These are phyloP conservation scores for Steinernema feltiae DNA, from an alignment of 1,140 invertebrate species.

Conservation along the genomic window DNA sequence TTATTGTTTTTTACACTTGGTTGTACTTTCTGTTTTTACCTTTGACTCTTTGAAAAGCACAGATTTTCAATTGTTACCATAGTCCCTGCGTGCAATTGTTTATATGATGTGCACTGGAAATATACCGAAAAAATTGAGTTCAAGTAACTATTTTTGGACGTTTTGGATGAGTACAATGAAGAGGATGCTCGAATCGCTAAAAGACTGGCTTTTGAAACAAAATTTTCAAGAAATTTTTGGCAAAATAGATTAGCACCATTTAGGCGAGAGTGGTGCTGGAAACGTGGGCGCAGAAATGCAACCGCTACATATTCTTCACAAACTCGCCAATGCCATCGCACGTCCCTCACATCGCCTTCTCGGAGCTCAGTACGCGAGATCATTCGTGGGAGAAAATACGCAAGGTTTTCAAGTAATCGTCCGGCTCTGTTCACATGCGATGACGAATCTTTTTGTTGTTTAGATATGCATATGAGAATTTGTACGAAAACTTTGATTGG, in stretches of 20 bases:
- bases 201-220: not conserved
- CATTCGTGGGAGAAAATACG: conserved; percentile 38
- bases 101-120: too few species aligned
- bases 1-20: not conserved
- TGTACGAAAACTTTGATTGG: conserved; percentile 49
- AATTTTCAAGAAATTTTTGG: not conserved
- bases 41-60: not conserved
- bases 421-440: not conserved
- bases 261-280: conserved; percentile 31
- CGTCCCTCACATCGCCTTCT: conserved; percentile 30
- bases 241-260: not conserved
- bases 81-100: too few species aligned
- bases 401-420: conserved; percentile 24
- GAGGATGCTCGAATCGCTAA: not conserved
- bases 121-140: too few species aligned
- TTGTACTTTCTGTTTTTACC: not conserved
- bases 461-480: conserved; percentile 27
- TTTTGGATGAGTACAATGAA: too few species aligned
- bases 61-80: not conserved
- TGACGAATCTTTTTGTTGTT: conserved; percentile 1
- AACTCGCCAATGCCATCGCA: conserved; percentile 29
- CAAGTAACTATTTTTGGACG: too few species aligned
- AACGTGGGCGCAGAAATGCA: conserved; percentile 33
- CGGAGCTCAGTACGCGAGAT: conserved; percentile 19
- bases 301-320: conserved; percentile 34